Evolutionary conservation across 2,888 invertebrate genomes (phyloP).

Genomic region (Hermaeophaga mercurialis): DNA sequence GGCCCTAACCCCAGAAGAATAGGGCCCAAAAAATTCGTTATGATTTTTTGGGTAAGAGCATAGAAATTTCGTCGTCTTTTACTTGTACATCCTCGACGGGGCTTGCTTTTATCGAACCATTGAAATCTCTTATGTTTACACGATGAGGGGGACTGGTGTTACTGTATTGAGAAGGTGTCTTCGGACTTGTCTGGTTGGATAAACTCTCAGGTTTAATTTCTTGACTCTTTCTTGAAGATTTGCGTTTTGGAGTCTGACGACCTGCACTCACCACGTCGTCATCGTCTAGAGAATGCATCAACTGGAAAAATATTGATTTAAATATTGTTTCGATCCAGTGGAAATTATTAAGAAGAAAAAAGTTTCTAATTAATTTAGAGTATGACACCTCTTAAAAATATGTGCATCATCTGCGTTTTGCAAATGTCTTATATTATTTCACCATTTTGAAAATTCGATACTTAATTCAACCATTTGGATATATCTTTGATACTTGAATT

Average conservation of each 20-base stretch:
- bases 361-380: too few species aligned
- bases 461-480: too few species aligned
- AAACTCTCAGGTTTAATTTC: slow-evolving; percentile 24
- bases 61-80: slow-evolving; percentile 50
- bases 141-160: slow-evolving; percentile 48
- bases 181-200: slow-evolving; percentile 41
- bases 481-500: too few species aligned
- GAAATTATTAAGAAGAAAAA: too few species aligned
- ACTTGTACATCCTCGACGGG: slow-evolving; percentile 42
- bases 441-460: too few species aligned
- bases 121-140: slow-evolving; percentile 46
- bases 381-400: too few species aligned
- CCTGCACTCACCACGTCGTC: slow-evolving; percentile 69
- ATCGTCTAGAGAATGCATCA: slow-evolving; percentile 78
- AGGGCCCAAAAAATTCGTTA: slow-evolving; percentile 45
- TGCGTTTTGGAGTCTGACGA: slow-evolving; percentile 48
- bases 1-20: not conserved
- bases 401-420: too few species aligned
- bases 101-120: slow-evolving; percentile 50
- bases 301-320: slow-evolving; percentile 58
- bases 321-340: too few species aligned
- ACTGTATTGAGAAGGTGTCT: slow-evolving; percentile 48
- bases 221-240: slow-evolving; percentile 44
- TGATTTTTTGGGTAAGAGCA: slow-evolving; percentile 53
- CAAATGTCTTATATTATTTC: too few species aligned